phyloP scores from a whole-genome alignment of 2,888 invertebrate genomes.

The Drosophila dives region DNA sequence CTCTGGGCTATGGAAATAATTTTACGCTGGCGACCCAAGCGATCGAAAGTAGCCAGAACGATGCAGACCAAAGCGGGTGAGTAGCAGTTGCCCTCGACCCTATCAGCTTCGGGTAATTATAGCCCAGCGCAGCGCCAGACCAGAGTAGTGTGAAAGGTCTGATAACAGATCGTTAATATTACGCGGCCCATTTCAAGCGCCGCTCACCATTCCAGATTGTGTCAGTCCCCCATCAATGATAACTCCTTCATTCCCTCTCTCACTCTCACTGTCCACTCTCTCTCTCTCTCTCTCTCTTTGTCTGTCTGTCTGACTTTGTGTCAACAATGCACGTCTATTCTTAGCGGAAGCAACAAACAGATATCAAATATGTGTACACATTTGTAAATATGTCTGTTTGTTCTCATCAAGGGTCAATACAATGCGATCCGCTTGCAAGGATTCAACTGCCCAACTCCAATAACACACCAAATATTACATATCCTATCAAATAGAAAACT shows the following conservation, averaged over 20 bases:
- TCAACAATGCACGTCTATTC: conserved; percentile 43
- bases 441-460: conserved; percentile 19
- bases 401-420: conserved; percentile 35
- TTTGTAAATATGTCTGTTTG: background rate
- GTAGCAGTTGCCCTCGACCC: conserved; percentile 64
- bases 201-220: conserved; percentile 30
- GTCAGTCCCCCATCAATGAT: background rate
- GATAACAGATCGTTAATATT: conserved; percentile 79
- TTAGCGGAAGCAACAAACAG: conserved; percentile 52
- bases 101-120: conserved; percentile 72
- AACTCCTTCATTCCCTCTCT: background rate
- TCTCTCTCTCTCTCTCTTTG: background rate
- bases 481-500: background rate
- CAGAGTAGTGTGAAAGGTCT: conserved; percentile 61
- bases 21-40: conserved; percentile 27
- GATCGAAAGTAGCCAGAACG: conserved; percentile 31
- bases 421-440: conserved; percentile 34
- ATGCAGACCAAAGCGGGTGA: conserved; percentile 71
- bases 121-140: conserved; percentile 32
- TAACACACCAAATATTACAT: background rate
- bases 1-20: conserved; percentile 38
- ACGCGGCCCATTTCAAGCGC: conserved; percentile 73
- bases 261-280: background rate
- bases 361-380: background rate
- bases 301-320: background rate